Evolutionary conservation across 2,888 invertebrate genomes (phyloP), one percentile per base, ranked within the genome.

Genomic region (Eudiplozoon nipponicum): DNA sequence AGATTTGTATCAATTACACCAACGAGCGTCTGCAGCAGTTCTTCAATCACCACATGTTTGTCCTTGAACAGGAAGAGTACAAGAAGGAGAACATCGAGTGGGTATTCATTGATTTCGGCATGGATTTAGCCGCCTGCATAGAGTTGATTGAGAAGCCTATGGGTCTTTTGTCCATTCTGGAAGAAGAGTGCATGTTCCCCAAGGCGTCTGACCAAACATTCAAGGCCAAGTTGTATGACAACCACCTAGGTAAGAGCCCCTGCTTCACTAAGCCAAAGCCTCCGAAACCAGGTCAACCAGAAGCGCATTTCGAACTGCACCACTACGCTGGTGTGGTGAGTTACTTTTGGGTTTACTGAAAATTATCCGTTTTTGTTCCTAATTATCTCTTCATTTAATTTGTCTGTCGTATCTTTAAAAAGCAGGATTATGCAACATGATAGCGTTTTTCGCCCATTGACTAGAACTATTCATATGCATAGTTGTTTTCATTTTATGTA

Each of bases 181-280:
- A 94, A 67, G 94, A 94, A 72, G 94, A 94, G 68, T 86, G 84
- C 75, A 90, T 94, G 80, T 94, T 94, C 73, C 94, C 94, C 63
- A 94, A 94, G 68, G 90, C 90, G 59, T 77, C 81, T 53, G 94
- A 94, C 63, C 72, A 69, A 65, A 84, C 90, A 61, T 90, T 90
- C 67, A 74, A 76, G 62, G 84, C 90, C 63, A 94, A 94, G 66
- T 68, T 94, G 69, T 78, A 75, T 68, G 74, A 74, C 68, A 86
- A 86, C 68, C 90, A 94, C 65, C 72, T 90, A 68, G 90, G 90
- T 66, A 94, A 44, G 39, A 50, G 51, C 28, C 46, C 47, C 28
- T 51, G 50, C 49, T 56, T 56, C 47, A 48, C 50, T 51, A 55
- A 55, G 47, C 57, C 61, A 21, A 57, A 53, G 44, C 41, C 41